These are phyloP conservation scores for Drosophila funebris DNA, from an alignment of 1,140 invertebrate species.

Conservation along the genomic window DNA sequence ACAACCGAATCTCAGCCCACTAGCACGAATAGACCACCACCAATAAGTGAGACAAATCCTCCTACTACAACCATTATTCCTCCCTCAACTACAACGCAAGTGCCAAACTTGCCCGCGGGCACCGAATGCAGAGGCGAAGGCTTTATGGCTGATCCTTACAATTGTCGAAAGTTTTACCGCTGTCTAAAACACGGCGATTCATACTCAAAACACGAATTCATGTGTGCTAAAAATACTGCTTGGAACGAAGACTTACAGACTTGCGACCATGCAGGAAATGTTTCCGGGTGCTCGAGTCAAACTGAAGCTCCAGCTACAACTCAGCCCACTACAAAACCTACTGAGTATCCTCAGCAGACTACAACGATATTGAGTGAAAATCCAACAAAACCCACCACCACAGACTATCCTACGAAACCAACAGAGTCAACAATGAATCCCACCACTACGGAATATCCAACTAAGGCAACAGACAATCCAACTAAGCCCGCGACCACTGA, in stretches of 20 bases:
- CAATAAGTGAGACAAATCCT: constrained; percentile 47
- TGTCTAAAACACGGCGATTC: constrained; percentile 84
- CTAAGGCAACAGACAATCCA: constrained; percentile 25
- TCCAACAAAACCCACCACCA: constrained; percentile 30
- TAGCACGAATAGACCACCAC: constrained; percentile 49
- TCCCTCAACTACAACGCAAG: constrained; percentile 54
- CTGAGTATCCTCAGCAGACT: constrained; percentile 13
- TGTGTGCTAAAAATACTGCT: constrained; percentile 83
- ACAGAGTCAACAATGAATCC: constrained; percentile 39
- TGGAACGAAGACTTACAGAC: constrained; percentile 84
- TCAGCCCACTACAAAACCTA: constrained; percentile 18
- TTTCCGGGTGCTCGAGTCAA: constrained; percentile 38
- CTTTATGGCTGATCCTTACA: constrained; percentile 86
- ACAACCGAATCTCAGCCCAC: constrained; percentile 16
- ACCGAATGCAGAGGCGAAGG: constrained; percentile 85
- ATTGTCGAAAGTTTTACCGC: constrained; percentile 86
- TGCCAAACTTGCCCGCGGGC: constrained; percentile 58
- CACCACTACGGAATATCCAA: constrained; percentile 29
- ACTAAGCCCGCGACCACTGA: no score
- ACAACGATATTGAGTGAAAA: constrained; percentile 24
- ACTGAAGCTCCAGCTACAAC: constrained; percentile 45
- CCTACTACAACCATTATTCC: constrained; percentile 38
- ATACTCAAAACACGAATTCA: constrained; percentile 80
- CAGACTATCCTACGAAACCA: constrained; percentile 30
- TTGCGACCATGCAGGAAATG: constrained; percentile 69